Percentiles rank a stretch among this genome's conserved stretches.
phyloP scores from a whole-genome alignment of 2,113 vertebrate species.

The Vombatus ursinus region DNA sequence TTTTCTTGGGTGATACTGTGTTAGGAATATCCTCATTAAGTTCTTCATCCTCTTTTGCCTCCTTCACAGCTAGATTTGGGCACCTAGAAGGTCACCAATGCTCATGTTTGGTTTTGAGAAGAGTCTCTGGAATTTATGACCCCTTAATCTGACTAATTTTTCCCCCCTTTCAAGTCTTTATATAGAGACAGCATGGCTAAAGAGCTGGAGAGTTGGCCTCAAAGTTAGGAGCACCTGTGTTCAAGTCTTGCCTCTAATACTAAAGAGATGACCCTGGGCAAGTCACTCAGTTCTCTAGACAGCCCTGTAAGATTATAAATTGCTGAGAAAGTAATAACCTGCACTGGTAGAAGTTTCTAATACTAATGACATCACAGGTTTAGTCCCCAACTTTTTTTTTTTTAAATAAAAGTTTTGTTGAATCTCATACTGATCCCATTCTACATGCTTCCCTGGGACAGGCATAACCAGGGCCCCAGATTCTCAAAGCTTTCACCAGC shows the following conservation, averaged over 20 bases:
- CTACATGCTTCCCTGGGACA: not conserved
- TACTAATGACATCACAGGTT: not conserved
- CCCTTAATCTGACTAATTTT: not conserved
- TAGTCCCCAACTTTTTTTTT: not conserved
- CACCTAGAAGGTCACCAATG: constrained; percentile 82
- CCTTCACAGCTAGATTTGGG: constrained; percentile 95
- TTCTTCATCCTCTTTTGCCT: constrained; percentile 96
- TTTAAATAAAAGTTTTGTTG: not conserved
- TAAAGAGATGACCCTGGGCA: not conserved
- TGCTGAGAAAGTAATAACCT: not conserved
- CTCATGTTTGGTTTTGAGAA: not conserved
- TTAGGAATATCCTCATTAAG: constrained; percentile 90
- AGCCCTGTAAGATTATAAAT: not conserved
- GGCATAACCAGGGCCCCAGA: too few species aligned
- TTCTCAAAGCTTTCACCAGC: not conserved
- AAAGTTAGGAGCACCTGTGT: not conserved
- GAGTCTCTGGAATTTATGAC: not conserved
- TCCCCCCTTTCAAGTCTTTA: not conserved
- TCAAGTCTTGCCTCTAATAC: not conserved
- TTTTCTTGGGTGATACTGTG: constrained; percentile 88
- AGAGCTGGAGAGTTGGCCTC: not conserved
- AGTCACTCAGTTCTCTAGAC: not conserved
- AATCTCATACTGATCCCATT: not conserved
- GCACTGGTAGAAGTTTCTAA: not conserved
- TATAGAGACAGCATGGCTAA: not conserved